phyloP scores from a whole-genome alignment of 2,888 invertebrate species.

The Rhyacophila evoluta region DNA sequence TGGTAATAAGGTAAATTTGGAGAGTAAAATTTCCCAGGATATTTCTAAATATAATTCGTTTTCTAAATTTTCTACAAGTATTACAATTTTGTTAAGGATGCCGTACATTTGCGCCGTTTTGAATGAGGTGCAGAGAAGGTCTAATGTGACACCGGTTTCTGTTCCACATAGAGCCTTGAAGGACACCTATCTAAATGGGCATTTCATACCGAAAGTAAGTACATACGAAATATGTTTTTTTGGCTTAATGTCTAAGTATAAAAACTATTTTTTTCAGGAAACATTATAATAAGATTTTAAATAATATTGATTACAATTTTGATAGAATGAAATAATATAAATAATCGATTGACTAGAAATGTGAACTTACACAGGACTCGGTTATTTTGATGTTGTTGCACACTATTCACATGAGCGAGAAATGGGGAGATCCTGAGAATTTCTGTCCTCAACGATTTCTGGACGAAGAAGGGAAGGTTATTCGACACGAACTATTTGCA shows the following conservation, averaged over 20 bases:
- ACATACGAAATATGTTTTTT: too few species aligned
- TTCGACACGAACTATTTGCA: conserved; percentile 70
- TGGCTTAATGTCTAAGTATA: too few species aligned
- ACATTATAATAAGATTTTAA: too few species aligned
- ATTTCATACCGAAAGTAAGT: conserved; percentile 66
- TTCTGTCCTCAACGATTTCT: conserved; percentile 76
- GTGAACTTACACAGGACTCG: conserved; percentile 63
- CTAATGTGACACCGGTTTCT: conserved; percentile 68
- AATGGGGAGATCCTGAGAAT: conserved; percentile 71
- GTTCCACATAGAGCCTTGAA: conserved; percentile 67
- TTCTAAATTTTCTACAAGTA: too few species aligned
- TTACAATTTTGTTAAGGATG: conserved; percentile 57
- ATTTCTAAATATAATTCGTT: too few species aligned
- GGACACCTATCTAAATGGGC: conserved; percentile 63
- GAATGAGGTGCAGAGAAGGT: conserved; percentile 67
- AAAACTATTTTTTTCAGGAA: too few species aligned
- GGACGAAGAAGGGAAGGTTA: conserved; percentile 66
- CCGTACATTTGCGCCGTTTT: conserved; percentile 64
- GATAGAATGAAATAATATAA: too few species aligned
- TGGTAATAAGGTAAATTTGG: too few species aligned
- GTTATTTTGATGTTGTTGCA: conserved; percentile 69
- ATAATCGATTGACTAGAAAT: too few species aligned
- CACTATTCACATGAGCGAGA: conserved; percentile 67
- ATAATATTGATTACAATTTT: too few species aligned
- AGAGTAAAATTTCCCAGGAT: too few species aligned